Base-by-base conservation (phyloP, 2,797 vertebrate genomes). In the Ceyx erithaca region DNA sequence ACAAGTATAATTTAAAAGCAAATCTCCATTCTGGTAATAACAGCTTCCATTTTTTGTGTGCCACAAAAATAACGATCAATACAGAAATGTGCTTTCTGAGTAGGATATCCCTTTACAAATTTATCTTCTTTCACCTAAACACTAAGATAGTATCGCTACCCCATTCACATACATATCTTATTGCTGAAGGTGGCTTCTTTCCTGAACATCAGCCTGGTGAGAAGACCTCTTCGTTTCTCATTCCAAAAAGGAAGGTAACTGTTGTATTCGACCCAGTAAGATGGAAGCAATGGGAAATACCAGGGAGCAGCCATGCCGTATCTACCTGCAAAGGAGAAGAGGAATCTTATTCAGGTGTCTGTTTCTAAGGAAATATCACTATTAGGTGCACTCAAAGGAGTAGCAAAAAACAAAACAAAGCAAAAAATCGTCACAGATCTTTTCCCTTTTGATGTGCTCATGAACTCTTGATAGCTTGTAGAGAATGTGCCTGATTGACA, bases 241-340 rank as follows among this genome's bases (percentile, higher is more conserved):
- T 67, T 92, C 89, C 97, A 97, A 70, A 97, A 88, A 14, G 97
- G 97, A 23, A 96, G 30, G 52, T 97, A 97, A 45, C 98, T 95
- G 66, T 98, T 98, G 89, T 98, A 93, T 18, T 99, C 97, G 0
- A 97, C 67, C 99, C 99, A 99, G 95, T 99, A 99, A 43, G 99
- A 99, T 12, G 97, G 98, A 76, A 97, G 98, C 92, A 99, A 89
- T 0, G 98, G 99, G 95, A 99, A 99, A 97, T 99, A 99, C 99
- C 99, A 99, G 0, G 98, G 98, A 41, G 98, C 97, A 43, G 98
- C 97, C 86, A 99, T 98, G 51, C 99, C 99, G 2, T 99, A 99
- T 90, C 98, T 98, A 69, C 99, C 99, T 99, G 92, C 76, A 83
- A 83, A 95, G 66, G 41, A 63, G 57, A 87, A 90, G 66, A 87